phyloP scores from a whole-genome alignment of 2,113 vertebrate genomes.

The Dascyllus trimaculatus region DNA sequence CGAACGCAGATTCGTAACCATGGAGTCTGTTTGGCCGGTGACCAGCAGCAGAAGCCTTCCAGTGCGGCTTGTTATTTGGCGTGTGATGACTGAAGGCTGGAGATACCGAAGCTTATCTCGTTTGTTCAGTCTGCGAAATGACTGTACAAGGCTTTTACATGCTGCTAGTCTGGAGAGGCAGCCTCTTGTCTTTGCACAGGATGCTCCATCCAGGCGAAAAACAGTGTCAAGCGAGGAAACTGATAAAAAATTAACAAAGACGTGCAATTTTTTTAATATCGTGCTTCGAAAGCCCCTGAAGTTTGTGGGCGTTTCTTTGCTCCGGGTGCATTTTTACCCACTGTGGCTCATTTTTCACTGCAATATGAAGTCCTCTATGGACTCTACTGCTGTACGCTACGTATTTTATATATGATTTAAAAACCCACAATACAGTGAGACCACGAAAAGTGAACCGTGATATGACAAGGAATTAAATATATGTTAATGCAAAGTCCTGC shows the following conservation, averaged over 20 bases:
- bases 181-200: slow-evolving; percentile 24
- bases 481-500: too few relatives aligned
- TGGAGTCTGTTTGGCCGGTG: slow-evolving; percentile 8
- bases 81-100: slow-evolving; percentile 20
- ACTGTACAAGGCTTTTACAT: neutral
- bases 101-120: slow-evolving; percentile 22
- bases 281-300: too few relatives aligned
- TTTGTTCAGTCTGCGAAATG: slow-evolving; percentile 13
- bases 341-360: too few relatives aligned
- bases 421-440: too few relatives aligned
- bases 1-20: slow-evolving; percentile 44
- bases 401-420: too few relatives aligned
- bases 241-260: neutral
- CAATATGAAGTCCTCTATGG: too few relatives aligned
- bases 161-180: slow-evolving; percentile 18
- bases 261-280: neutral
- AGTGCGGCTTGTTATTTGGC: slow-evolving; percentile 21
- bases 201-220: neutral
- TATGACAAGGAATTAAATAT: too few relatives aligned
- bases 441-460: too few relatives aligned
- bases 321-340: too few relatives aligned
- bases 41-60: slow-evolving; percentile 7
- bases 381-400: too few relatives aligned
- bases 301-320: too few relatives aligned
- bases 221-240: neutral